Evolutionary conservation across 2,888 invertebrate species (phyloP).

Genomic region (Ectemnius continuus): DNA sequence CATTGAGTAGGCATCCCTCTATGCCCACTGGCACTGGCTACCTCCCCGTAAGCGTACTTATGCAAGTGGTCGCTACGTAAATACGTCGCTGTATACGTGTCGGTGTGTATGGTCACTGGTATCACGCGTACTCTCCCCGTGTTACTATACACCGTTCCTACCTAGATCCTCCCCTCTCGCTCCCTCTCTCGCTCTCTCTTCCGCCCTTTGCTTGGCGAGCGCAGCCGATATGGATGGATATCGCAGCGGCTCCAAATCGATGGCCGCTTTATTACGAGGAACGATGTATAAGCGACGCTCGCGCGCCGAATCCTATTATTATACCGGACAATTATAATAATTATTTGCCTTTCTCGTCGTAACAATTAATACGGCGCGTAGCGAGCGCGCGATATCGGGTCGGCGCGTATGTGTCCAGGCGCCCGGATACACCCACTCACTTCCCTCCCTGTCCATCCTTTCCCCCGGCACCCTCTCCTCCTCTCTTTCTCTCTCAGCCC

Average conservation of each 20-base stretch:
- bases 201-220: slow-evolving; percentile 7
- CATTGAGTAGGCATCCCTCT: neutral
- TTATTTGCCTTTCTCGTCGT: slow-evolving; percentile 76
- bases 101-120: slow-evolving; percentile 2
- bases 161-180: slow-evolving; percentile 5
- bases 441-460: slow-evolving; percentile 15
- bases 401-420: slow-evolving; percentile 44
- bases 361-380: slow-evolving; percentile 74
- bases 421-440: slow-evolving; percentile 21
- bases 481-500: slow-evolving; percentile 8
- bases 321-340: slow-evolving; percentile 76
- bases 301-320: slow-evolving; percentile 72
- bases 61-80: slow-evolving; percentile 11
- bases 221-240: slow-evolving; percentile 61
- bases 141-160: neutral
- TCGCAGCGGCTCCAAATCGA: slow-evolving; percentile 55
- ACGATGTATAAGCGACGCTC: slow-evolving; percentile 64
- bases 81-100: slow-evolving; percentile 29
- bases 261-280: slow-evolving; percentile 65
- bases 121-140: neutral
- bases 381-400: slow-evolving; percentile 61
- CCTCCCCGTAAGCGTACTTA: slow-evolving; percentile 2
- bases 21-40: neutral
- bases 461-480: slow-evolving; percentile 8
- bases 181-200: neutral